Evolutionary conservation across 2,888 invertebrate genomes (phyloP), one percentile per base, ranked within the genome.

Genomic region (Apamea monoglypha): DNA sequence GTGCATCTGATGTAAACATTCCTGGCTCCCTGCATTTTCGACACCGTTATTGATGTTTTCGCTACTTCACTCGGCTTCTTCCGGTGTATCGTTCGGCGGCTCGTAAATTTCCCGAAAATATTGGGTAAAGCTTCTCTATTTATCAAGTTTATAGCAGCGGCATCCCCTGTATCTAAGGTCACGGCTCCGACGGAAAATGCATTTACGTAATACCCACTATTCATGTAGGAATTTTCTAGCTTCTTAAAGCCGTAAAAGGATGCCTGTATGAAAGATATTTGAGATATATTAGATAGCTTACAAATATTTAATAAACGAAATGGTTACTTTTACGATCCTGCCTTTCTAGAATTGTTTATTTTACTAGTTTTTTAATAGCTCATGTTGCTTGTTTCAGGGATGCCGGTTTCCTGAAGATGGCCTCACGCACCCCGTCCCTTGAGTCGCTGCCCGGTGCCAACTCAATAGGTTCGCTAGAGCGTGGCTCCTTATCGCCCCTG

Each of bases 401-500:
- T 98, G 98, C 98, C 97, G 98, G 98, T 98, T 98, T 98, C 98
- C 97, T 98, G 98, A 98, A 98, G 98, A 98, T 99, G 99, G 99
- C 98, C 98, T 98, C 99, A 97, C 97, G 97, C 96, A 98, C 99
- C 97, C 98, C 98, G 97, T 99, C 99, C 97, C 97, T 99, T 97
- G 99, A 99, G 97, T 99, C 99, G 97, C 97, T 98, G 97, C 98
- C 98, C 95, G 98, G 98, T 98, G 98, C 98, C 97, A 98, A 98
- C 97, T 98, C 98, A 95, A 98, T 98, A 97, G 98, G 98, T 97
- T 98, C 98, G 94, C 98, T 98, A 95, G 98, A 98, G 96, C 98
- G 98, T 96, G 98, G 97, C 97, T 98, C 98, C 95, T 98, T 98
- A 95, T 97, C 98, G 92, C 98, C 98, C 93, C 96, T 98, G 94